phyloP scores from a whole-genome alignment of 2,888 invertebrate species.

The Cylindroiulus punctatus region DNA sequence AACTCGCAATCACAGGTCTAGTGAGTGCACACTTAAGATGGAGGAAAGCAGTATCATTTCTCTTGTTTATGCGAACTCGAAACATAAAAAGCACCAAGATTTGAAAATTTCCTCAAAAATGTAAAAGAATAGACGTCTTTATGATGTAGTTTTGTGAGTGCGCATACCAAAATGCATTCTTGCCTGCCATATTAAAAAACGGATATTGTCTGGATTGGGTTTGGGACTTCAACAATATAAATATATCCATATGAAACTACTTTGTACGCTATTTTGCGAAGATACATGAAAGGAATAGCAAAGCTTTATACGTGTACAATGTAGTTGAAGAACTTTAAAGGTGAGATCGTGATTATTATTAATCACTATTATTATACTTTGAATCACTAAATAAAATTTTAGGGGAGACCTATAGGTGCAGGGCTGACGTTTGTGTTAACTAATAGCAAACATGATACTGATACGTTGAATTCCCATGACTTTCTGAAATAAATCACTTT shows the following conservation, averaged over 20 bases:
- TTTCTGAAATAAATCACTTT: no score
- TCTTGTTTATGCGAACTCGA: not conserved
- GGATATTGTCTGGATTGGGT: not conserved
- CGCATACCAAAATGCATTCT: not conserved
- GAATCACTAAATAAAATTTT: no score
- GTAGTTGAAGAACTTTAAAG: no score
- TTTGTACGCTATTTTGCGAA: not conserved
- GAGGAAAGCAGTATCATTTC: not conserved
- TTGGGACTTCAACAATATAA: not conserved
- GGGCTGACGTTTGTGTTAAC: no score
- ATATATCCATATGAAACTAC: not conserved
- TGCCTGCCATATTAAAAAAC: not conserved
- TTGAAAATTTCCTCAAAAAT: not conserved
- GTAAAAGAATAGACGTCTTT: not conserved
- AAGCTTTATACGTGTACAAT: not conserved
- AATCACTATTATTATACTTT: no score
- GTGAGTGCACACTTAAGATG: not conserved
- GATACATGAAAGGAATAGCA: not conserved
- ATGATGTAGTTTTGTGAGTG: slow-evolving; percentile 25
- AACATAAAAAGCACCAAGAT: not conserved
- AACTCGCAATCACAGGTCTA: not conserved
- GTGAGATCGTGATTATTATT: no score
- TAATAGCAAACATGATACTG: no score
- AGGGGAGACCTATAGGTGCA: no score
- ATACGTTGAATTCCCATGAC: no score